These are phyloP conservation scores for Setophaga coronata DNA, from an alignment of 2,113 vertebrate species.

Conservation along the genomic window DNA sequence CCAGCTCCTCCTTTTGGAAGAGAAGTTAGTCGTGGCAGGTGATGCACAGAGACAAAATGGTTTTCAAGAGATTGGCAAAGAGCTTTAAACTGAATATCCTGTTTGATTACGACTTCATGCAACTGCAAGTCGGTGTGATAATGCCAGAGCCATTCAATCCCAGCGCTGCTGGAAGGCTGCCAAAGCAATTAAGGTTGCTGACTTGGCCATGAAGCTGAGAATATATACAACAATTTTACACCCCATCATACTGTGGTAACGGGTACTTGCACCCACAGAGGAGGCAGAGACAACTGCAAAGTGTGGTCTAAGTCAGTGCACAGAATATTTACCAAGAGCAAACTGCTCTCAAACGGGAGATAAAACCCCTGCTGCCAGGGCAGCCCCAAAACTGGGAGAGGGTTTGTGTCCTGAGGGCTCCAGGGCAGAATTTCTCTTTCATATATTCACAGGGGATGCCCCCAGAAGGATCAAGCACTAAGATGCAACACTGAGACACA, in stretches of 20 bases:
- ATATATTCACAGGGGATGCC: accelerated
- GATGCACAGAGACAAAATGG: constrained; percentile 47
- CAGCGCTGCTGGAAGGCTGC: constrained; percentile 60
- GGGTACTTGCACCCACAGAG: background rate
- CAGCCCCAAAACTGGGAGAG: background rate
- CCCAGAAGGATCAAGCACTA: background rate
- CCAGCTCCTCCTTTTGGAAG: background rate
- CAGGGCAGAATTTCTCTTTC: background rate
- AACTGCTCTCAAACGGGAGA: background rate
- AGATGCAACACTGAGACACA: background rate
- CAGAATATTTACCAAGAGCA: background rate
- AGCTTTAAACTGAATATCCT: constrained; percentile 64
- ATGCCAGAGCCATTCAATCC: constrained; percentile 57
- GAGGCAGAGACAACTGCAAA: background rate
- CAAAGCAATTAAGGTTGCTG: constrained; percentile 71
- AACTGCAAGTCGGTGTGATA: constrained; percentile 56
- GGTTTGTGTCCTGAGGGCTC: background rate
- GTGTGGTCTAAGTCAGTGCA: background rate
- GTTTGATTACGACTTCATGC: constrained; percentile 36
- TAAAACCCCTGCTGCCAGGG: background rate
- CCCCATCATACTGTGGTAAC: background rate
- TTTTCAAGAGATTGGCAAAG: background rate
- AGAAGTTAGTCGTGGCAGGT: background rate
- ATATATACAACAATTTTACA: constrained; percentile 23
- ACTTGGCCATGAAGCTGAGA: constrained; percentile 44